These are phyloP conservation scores for Euura saliciscinereae DNA, from an alignment of 1,140 invertebrate genomes.

Conservation along the genomic window DNA sequence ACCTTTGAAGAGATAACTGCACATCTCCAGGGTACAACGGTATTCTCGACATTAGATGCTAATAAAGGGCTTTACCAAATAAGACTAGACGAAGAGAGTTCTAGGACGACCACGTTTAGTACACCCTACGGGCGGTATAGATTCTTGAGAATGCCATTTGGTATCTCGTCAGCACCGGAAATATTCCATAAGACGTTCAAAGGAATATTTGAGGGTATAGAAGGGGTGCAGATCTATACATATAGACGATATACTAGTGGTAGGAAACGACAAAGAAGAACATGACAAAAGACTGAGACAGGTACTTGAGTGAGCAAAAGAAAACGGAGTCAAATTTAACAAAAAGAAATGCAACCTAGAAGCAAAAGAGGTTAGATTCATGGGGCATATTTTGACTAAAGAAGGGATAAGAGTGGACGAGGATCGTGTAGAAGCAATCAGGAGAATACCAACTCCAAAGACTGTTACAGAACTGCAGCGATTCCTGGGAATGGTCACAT, in stretches of 20 bases:
- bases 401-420: slow-evolving; percentile 46
- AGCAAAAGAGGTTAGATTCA: slow-evolving; percentile 33
- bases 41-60: slow-evolving; percentile 45
- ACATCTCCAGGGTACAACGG: slow-evolving; percentile 8
- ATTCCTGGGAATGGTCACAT: slow-evolving; percentile 51
- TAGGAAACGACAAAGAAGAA: slow-evolving; percentile 26
- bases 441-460: slow-evolving; percentile 35
- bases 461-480: slow-evolving; percentile 40
- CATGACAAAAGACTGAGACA: slow-evolving; percentile 35
- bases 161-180: slow-evolving; percentile 33
- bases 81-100: slow-evolving; percentile 35
- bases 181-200: slow-evolving; percentile 37
- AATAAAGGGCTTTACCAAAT: slow-evolving; percentile 47
- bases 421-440: slow-evolving; percentile 36
- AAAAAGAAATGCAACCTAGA: slow-evolving; percentile 37
- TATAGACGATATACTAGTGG: slow-evolving; percentile 43
- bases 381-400: slow-evolving; percentile 43
- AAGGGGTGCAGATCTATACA: slow-evolving; percentile 40
- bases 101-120: slow-evolving; percentile 30
- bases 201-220: slow-evolving; percentile 29
- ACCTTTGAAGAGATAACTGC: slow-evolving; percentile 15
- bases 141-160: slow-evolving; percentile 38
- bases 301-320: slow-evolving; percentile 33
- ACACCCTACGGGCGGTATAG: slow-evolving; percentile 26
- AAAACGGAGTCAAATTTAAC: slow-evolving; percentile 39